Base-by-base conservation (phyloP, 1,140 invertebrate species). In the Pseudomyrmex concolor region DNA sequence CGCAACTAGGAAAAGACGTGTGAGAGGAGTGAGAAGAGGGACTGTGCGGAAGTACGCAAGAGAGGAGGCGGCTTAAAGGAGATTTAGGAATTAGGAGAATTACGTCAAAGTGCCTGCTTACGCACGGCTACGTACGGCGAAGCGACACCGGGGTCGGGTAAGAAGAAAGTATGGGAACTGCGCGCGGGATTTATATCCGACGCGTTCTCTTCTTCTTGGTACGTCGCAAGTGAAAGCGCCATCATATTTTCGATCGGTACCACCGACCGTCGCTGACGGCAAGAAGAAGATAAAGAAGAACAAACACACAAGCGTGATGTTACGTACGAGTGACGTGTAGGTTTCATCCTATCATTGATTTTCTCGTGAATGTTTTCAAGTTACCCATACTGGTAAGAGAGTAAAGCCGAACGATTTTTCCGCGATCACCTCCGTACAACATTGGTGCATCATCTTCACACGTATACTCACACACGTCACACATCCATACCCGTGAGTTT, bases 11-110 rank as follows among this genome's bases (percentile, higher is more conserved):
- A 63, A 59, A 82, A 80, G 86, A 86, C 80, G 71, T 70, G 80
- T 60, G 77, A 34, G 63, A 13, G 51, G 51, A 17, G 59, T 62
- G 71, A 50, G 83, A 60, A 74, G 68, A 77, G 57, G 51, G 57
- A 50, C 59, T 12, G 57, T 67, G 48, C 17, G 43, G 22, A 19
- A 43, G 34, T n/a, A 10, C n/a, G 66, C 43, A 34, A 59, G 68
- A 2, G 48, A 34, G 51, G 45, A 59, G 15, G 15, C 22, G 54
- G 83, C 86, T 89, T 84, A 81, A 59, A 76, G 84, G 63, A 86
- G 87, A 88, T 89, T 89, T 89, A 86, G 87, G 86, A 89, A 89
- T 88, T 88, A 89, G 71, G 74, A 73, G 87, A 89, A 88, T 89
- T 89, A 89, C 80, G 86, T 89, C 64, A 59, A 87, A 86, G 87